Conservation (phyloP, 2,888 invertebrate species). For the Dryomyza anilis region DNA sequence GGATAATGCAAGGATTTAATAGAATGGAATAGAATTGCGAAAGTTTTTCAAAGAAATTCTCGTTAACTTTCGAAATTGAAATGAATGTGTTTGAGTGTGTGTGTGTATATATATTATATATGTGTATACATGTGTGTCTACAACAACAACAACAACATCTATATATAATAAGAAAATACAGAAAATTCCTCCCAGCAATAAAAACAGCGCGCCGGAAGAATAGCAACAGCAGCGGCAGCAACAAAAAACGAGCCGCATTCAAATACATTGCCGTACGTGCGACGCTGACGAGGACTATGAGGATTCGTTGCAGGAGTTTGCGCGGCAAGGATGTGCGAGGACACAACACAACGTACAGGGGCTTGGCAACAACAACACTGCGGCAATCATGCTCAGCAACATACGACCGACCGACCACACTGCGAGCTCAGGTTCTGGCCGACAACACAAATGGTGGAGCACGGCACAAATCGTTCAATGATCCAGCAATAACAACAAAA, state of each 20-base stretch:
- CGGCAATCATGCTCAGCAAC: not conserved
- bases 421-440: not conserved
- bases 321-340: slow-evolving; percentile 11
- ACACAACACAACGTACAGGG: too few relatives aligned
- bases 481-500: slow-evolving; percentile 32
- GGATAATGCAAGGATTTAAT: slow-evolving; percentile 52
- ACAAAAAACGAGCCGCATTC: not conserved
- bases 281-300: too few relatives aligned
- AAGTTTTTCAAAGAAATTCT: slow-evolving; percentile 51
- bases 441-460: slow-evolving; percentile 39
- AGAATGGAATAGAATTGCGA: slow-evolving; percentile 48
- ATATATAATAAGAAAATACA: not conserved
- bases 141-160: not conserved
- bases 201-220: not conserved
- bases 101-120: not conserved
- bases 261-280: slow-evolving; percentile 14
- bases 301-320: slow-evolving; percentile 24
- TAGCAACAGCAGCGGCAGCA: not conserved
- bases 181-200: not conserved
- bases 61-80: slow-evolving; percentile 44
- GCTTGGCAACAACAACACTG: slow-evolving; percentile 1
- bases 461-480: slow-evolving; percentile 19
- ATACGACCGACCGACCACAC: not conserved
- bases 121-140: not conserved
- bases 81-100: slow-evolving; percentile 43